Evolutionary conservation across 1,140 invertebrate species (phyloP).

Genomic region (Drosophila leontia): DNA sequence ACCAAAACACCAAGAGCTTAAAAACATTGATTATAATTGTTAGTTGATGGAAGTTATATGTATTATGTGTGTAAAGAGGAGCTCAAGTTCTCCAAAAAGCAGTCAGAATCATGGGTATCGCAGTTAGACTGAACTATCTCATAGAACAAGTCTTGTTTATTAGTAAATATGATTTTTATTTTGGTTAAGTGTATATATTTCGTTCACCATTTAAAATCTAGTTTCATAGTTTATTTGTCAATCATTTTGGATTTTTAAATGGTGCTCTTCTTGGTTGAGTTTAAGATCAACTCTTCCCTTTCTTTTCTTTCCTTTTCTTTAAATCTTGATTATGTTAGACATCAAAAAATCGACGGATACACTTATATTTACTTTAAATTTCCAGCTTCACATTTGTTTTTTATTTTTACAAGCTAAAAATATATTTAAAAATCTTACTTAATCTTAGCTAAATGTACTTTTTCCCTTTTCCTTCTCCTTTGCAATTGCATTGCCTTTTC

Average conservation of each 20-base stretch:
- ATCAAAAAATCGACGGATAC: constrained; percentile 43
- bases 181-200: background rate
- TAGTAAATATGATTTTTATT: constrained; percentile 3
- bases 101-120: constrained; percentile 29
- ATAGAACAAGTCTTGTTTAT: constrained; percentile 27
- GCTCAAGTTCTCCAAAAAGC: constrained; percentile 15
- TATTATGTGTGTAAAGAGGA: constrained; percentile 2
- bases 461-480: background rate
- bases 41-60: background rate
- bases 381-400: background rate
- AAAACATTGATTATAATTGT: constrained; percentile 36
- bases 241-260: constrained; percentile 16
- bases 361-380: background rate
- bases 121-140: constrained; percentile 27
- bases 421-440: background rate
- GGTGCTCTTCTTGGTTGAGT: constrained; percentile 35
- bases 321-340: constrained; percentile 24
- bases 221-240: constrained; percentile 34
- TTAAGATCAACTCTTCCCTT: background rate
- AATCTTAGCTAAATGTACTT: constrained; percentile 4
- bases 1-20: constrained; percentile 53
- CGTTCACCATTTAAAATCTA: constrained; percentile 10
- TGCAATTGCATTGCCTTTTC: constrained; percentile 31
- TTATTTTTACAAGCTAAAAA: background rate
- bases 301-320: background rate